Evolutionary conservation across 2,113 vertebrate genomes (phyloP).

Genomic region (Indicator maculatus): DNA sequence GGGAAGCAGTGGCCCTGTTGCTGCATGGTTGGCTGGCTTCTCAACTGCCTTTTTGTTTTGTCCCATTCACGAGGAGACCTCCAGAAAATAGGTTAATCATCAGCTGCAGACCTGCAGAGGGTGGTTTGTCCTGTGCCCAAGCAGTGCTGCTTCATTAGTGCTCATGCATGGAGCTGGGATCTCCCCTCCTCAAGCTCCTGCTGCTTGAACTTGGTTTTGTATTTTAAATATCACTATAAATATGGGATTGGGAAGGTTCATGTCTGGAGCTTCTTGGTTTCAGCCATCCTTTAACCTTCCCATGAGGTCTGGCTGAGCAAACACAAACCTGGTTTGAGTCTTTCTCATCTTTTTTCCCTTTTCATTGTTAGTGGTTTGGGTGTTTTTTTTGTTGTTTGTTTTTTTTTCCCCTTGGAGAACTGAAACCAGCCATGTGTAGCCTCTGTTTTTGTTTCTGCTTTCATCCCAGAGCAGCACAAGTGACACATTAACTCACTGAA

Average conservation of each 20-base stretch:
- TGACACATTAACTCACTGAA: neutral
- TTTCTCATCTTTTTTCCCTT: neutral
- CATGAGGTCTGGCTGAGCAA: neutral
- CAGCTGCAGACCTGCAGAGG: neutral
- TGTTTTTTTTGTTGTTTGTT: no score
- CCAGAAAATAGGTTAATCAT: constrained; percentile 28
- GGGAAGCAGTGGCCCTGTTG: neutral
- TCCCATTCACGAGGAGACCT: neutral
- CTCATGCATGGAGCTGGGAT: rapidly evolving
- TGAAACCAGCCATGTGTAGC: neutral
- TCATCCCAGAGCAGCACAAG: neutral
- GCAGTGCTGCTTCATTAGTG: neutral
- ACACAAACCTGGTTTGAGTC: neutral
- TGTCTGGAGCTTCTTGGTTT: neutral
- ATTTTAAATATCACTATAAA: neutral
- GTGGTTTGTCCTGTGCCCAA: neutral
- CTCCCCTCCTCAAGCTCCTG: neutral
- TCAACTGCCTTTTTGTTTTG: neutral
- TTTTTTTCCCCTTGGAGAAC: neutral
- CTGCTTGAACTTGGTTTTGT: neutral
- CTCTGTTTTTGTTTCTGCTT: neutral
- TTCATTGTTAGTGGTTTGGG: no score
- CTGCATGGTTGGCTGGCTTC: neutral
- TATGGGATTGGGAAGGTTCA: neutral
- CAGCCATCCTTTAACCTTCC: neutral